phyloP scores from a whole-genome alignment of 2,797 vertebrate genomes.

The Coendou prehensilis region DNA sequence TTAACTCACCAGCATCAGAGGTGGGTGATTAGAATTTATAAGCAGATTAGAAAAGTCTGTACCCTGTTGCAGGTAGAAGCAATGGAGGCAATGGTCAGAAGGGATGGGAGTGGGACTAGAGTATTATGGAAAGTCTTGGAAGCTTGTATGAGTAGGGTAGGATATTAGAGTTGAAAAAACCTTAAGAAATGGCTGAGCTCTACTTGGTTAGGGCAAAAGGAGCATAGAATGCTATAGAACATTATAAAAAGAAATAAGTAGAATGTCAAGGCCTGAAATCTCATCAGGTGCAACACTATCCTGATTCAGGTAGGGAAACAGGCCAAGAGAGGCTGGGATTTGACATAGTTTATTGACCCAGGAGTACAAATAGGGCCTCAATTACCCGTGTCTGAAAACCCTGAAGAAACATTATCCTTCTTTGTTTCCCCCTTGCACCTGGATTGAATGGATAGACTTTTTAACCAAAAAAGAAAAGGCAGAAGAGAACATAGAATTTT shows the following conservation, averaged over 20 bases:
- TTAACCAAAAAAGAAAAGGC: conserved; percentile 10
- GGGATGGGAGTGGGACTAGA: background rate
- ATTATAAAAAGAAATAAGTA: background rate
- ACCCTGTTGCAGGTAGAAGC: background rate
- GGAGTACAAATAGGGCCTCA: background rate
- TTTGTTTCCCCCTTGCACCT: background rate
- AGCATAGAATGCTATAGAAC: background rate
- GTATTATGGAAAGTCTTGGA: background rate
- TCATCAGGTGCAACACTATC: background rate
- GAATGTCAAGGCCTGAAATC: background rate
- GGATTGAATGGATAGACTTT: background rate
- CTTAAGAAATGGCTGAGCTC: background rate
- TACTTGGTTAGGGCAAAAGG: background rate
- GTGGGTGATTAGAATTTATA: conserved; percentile 33
- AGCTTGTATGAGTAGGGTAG: conserved; percentile 25
- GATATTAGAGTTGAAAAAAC: background rate
- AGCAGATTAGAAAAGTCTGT: background rate
- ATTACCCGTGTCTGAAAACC: background rate
- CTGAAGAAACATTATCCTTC: background rate
- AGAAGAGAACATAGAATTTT: background rate
- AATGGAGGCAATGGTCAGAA: background rate
- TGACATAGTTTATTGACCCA: background rate
- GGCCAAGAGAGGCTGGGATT: background rate
- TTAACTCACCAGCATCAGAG: conserved; percentile 24
- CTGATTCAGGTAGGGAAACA: background rate